phyloP scores from a whole-genome alignment of 2,797 vertebrate genomes.

The Crypturellus tataupa region DNA sequence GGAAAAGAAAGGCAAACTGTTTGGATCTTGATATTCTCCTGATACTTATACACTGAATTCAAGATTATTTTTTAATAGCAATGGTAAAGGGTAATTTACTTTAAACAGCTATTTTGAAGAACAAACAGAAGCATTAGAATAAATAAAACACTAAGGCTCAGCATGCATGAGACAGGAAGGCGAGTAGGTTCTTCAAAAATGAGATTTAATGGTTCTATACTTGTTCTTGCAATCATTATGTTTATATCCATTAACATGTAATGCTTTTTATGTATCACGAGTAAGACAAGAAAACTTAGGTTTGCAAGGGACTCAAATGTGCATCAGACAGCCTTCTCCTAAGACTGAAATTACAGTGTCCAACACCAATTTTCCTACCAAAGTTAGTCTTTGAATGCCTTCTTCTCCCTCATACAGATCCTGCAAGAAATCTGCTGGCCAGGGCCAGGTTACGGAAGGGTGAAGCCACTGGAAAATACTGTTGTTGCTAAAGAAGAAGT shows the following conservation, averaged over 20 bases:
- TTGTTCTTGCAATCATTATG: not conserved
- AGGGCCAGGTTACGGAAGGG: not conserved
- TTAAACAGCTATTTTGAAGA: not conserved
- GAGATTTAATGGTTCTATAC: not conserved
- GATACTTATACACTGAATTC: not conserved
- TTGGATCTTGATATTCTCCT: slow-evolving; percentile 18
- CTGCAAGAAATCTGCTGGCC: not conserved
- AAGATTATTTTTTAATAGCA: not conserved
- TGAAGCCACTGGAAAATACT: not conserved
- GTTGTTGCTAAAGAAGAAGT: not conserved
- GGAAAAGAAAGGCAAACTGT: not conserved
- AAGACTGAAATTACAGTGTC: not conserved
- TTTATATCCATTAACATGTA: not conserved
- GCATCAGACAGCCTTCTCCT: not conserved
- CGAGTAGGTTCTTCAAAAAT: not conserved
- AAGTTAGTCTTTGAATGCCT: not conserved
- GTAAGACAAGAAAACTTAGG: not conserved
- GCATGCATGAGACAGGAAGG: not conserved
- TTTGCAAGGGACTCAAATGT: not conserved
- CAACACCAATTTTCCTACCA: not conserved
- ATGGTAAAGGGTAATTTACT: not conserved
- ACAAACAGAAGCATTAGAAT: not conserved
- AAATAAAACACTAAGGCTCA: not conserved
- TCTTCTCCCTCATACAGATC: not conserved
- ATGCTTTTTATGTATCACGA: not conserved